Evolutionary conservation across 2,797 vertebrate genomes (phyloP).

Genomic region (Pantherophis alleghaniensis): DNA sequence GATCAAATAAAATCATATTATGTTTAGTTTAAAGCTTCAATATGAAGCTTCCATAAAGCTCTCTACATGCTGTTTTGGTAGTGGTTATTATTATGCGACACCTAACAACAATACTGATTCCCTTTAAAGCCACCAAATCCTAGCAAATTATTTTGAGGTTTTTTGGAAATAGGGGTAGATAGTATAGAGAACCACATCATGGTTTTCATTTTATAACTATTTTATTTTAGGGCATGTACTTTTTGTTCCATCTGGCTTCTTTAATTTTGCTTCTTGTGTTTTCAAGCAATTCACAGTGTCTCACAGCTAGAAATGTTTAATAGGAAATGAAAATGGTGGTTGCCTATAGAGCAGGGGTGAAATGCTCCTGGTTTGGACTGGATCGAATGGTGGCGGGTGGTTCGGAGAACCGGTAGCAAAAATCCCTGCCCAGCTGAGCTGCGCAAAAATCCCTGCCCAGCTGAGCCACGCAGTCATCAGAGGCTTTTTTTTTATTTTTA

Average conservation of each 20-base stretch:
- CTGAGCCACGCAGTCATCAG: no score
- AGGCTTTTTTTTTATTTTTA: no score
- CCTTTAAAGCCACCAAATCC: neutral
- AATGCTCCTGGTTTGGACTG: no score
- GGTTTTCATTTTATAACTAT: neutral
- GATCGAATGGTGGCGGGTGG: no score
- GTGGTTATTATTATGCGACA: neutral
- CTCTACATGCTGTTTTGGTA: neutral
- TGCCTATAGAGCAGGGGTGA: neutral
- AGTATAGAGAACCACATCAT: neutral
- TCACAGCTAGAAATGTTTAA: neutral
- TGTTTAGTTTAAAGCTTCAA: neutral
- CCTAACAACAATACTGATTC: neutral
- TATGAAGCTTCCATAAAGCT: neutral
- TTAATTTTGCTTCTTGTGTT: neutral
- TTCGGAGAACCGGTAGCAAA: no score
- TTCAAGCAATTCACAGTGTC: neutral
- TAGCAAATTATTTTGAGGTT: neutral
- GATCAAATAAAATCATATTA: neutral
- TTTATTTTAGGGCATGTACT: neutral
- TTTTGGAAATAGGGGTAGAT: neutral
- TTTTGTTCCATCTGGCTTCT: neutral
- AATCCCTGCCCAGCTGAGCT: no score
- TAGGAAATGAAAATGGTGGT: neutral
- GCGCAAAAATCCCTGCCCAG: no score